A percentile compares a stretch with the other conserved stretches of the same genome.
Conservation (phyloP, 2,888 invertebrate genomes). For the Euzophera pinguis region DNA sequence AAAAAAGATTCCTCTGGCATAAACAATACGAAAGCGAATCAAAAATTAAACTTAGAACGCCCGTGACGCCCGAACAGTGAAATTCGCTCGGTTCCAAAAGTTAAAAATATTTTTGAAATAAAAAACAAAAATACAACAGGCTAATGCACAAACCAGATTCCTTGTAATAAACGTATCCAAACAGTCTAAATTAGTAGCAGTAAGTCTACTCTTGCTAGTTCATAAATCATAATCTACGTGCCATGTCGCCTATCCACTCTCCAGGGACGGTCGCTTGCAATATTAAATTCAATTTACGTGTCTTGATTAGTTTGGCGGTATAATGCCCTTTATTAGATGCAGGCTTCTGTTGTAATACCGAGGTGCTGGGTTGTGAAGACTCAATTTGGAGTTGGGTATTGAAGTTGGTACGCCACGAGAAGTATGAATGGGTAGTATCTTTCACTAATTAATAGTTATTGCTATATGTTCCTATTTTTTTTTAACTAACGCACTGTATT, state of each 20-base stretch:
- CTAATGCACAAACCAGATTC: conserved; percentile 8
- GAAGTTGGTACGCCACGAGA: background rate
- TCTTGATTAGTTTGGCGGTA: conserved; percentile 63
- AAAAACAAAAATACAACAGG: background rate
- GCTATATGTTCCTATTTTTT: background rate
- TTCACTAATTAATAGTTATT: background rate
- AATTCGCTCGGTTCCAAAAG: background rate
- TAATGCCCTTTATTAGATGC: conserved; percentile 51
- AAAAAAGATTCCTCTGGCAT: too few species aligned
- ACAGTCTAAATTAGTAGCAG: conserved; percentile 5
- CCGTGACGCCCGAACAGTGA: too few species aligned
- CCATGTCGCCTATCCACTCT: conserved; percentile 14
- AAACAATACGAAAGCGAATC: too few species aligned
- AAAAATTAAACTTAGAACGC: too few species aligned
- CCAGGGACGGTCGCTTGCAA: conserved; percentile 43
- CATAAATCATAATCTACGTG: conserved; percentile 23
- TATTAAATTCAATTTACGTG: conserved; percentile 70
- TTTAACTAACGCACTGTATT: too few species aligned
- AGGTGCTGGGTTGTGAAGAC: conserved; percentile 5
- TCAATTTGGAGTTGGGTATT: conserved; percentile 3
- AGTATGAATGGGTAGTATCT: background rate
- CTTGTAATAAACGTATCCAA: conserved; percentile 3
- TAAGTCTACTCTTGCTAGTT: background rate
- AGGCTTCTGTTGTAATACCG: conserved; percentile 35
- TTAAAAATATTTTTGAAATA: background rate